Percentiles rank a stretch among this genome's conserved stretches.
phyloP scores from a whole-genome alignment of 1,140 invertebrate species.

The Trichoplusia ni region DNA sequence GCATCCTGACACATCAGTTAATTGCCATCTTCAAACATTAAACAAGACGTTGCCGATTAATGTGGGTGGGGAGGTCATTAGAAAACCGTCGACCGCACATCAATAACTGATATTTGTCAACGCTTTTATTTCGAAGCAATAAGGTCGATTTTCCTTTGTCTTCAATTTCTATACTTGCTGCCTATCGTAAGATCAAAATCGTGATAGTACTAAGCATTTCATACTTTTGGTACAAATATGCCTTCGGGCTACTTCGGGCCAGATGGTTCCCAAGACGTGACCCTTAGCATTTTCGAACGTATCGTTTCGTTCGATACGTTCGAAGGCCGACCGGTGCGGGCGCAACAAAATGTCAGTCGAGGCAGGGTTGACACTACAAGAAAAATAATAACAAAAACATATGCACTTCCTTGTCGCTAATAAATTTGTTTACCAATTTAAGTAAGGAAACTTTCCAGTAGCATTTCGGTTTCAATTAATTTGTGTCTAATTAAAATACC shows the following conservation, averaged over 20 bases:
- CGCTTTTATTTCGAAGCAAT: background rate
- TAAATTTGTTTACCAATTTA: background rate
- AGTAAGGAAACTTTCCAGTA: background rate
- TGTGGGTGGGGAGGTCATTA: background rate
- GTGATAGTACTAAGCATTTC: background rate
- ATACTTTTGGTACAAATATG: background rate
- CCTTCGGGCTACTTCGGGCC: background rate
- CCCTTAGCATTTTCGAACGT: constrained; percentile 26
- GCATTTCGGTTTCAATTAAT: background rate
- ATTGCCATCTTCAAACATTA: background rate
- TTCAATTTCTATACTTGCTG: no score
- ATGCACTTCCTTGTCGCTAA: no score
- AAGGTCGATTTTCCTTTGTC: background rate
- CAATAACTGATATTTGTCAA: no score
- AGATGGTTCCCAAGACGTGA: constrained; percentile 29
- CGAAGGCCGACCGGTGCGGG: constrained; percentile 27
- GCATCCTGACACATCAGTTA: background rate
- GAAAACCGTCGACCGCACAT: background rate
- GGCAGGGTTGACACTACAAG: constrained; percentile 3
- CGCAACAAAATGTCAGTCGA: constrained; percentile 21
- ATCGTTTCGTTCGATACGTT: constrained; percentile 19
- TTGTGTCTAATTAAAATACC: background rate
- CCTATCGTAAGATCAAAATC: constrained; percentile 2
- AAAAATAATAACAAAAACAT: background rate
- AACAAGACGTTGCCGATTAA: no score